Percentiles rank a stretch among this genome's conserved stretches.
These are phyloP conservation scores for Zootermopsis nevadensis DNA, from an alignment of 2,888 invertebrate genomes.

Conservation along the genomic window DNA sequence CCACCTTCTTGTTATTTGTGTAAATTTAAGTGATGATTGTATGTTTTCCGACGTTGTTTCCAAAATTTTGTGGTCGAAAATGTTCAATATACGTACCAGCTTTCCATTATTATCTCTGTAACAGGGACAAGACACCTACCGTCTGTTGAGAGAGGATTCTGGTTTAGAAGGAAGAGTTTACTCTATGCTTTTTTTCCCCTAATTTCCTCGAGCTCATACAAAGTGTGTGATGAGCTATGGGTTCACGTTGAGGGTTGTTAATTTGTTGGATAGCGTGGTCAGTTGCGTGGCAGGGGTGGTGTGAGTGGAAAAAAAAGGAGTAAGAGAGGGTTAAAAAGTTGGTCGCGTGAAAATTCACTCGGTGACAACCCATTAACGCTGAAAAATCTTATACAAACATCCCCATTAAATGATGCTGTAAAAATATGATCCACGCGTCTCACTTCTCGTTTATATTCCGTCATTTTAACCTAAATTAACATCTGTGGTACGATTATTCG, in stretches of 20 bases:
- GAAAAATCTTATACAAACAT: constrained; percentile 31
- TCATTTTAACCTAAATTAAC: constrained; percentile 2
- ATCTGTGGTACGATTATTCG: not conserved
- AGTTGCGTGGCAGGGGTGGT: constrained; percentile 29
- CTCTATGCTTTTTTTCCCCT: not conserved
- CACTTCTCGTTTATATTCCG: not conserved
- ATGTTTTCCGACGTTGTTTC: no score
- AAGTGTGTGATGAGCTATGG: constrained; percentile 45
- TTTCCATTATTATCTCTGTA: no score
- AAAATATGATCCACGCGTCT: constrained; percentile 6
- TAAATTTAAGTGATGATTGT: no score
- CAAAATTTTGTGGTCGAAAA: no score
- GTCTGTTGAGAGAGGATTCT: constrained; percentile 4
- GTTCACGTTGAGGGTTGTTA: constrained; percentile 45
- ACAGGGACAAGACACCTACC: not conserved
- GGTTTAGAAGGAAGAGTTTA: constrained; percentile 14
- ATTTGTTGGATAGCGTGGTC: constrained; percentile 45
- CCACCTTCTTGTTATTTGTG: no score
- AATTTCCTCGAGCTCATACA: constrained; percentile 23
- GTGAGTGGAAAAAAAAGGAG: constrained; percentile 25
- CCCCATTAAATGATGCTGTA: constrained; percentile 8
- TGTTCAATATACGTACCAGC: no score
- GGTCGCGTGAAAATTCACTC: constrained; percentile 42
- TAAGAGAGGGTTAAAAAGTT: constrained; percentile 40
- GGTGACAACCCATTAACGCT: constrained; percentile 41